phyloP scores from a whole-genome alignment of 2,113 vertebrate genomes.

The Arenaria interpres region DNA sequence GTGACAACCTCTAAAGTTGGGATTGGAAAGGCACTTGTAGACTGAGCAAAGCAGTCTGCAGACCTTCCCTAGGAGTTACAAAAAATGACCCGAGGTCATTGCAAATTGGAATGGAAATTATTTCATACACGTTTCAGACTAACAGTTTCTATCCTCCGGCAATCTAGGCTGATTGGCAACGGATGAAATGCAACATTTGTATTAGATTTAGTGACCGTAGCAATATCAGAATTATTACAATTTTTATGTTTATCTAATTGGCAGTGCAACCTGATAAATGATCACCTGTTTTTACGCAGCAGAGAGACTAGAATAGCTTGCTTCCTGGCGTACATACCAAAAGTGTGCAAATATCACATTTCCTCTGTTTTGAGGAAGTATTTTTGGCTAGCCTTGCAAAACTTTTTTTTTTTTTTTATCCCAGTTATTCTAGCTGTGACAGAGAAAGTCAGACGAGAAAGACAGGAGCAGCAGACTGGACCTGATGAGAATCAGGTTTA shows the following conservation, averaged over 20 bases:
- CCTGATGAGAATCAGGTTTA: neutral
- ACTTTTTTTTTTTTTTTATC: neutral
- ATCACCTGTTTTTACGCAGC: neutral
- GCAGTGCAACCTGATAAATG: neutral
- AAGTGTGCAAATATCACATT: neutral
- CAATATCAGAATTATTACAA: neutral
- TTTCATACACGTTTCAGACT: neutral
- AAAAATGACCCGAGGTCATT: neutral
- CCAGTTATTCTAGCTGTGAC: neutral
- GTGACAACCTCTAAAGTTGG: neutral
- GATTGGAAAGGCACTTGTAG: neutral
- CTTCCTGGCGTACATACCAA: neutral
- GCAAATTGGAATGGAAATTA: neutral
- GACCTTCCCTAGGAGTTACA: neutral
- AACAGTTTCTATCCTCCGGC: neutral
- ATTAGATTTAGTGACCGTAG: neutral
- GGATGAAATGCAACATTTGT: neutral
- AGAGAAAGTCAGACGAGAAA: neutral
- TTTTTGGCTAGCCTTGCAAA: constrained; percentile 16
- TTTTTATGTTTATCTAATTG: neutral
- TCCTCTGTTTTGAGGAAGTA: neutral
- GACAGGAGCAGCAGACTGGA: neutral
- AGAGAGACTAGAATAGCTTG: neutral
- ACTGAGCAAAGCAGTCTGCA: neutral
- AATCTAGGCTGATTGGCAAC: neutral